These are phyloP conservation scores for Troglohyphantes excavatus DNA, from an alignment of 2,888 invertebrate species.

Conservation along the genomic window DNA sequence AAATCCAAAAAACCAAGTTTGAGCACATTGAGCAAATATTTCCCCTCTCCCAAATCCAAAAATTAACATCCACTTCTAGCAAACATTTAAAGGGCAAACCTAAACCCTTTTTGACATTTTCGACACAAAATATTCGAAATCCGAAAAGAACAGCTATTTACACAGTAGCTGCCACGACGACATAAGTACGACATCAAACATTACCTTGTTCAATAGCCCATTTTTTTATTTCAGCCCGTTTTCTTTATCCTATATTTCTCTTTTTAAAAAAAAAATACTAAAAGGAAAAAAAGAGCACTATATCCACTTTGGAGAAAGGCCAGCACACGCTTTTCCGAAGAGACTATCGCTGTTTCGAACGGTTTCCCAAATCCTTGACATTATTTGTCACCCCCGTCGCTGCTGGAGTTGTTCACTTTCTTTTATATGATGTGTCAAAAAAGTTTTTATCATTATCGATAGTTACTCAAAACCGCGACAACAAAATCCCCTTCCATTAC, in stretches of 20 bases:
- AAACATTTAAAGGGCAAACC: background rate
- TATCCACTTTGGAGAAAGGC: slow-evolving; percentile 48
- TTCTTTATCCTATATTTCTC: slow-evolving; percentile 19
- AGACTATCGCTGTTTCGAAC: slow-evolving; percentile 22
- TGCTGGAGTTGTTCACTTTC: slow-evolving; percentile 26
- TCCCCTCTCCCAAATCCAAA: no score
- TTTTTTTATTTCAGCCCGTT: slow-evolving; percentile 15
- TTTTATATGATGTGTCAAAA: slow-evolving; percentile 50
- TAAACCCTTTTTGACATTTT: background rate
- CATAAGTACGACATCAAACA: slow-evolving; percentile 51
- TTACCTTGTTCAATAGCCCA: slow-evolving; percentile 28
- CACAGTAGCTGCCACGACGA: slow-evolving; percentile 34
- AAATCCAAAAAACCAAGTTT: no score
- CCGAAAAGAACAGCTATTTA: slow-evolving; percentile 17
- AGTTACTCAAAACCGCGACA: background rate
- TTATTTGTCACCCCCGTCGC: slow-evolving; percentile 54
- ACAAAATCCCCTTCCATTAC: background rate
- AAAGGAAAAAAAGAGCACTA: background rate
- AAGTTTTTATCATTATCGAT: slow-evolving; percentile 57
- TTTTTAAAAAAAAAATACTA: slow-evolving; percentile 17
- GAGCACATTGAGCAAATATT: no score
- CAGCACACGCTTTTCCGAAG: slow-evolving; percentile 32
- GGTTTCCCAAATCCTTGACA: slow-evolving; percentile 42
- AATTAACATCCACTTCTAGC: background rate
- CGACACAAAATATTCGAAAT: background rate